Percentiles rank a stretch among this genome's conserved stretches.
Evolutionary conservation across 2,113 vertebrate species (phyloP).

Genomic region (Microtus ochrogaster): DNA sequence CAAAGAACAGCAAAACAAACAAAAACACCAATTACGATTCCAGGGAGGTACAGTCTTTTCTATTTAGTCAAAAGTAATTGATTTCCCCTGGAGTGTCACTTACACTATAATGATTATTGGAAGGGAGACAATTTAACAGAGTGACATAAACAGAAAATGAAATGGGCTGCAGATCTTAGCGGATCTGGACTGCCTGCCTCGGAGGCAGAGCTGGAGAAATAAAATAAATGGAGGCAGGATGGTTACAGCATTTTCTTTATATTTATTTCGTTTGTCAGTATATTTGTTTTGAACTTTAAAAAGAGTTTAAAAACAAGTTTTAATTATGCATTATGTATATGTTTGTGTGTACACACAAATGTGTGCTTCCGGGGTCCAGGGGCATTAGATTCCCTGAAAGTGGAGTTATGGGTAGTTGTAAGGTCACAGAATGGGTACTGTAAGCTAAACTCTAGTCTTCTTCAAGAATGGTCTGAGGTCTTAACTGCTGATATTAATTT

Average conservation of each 20-base stretch:
- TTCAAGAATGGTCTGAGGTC: not conserved
- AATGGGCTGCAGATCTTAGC: slow-evolving; percentile 60
- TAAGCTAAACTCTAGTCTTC: not conserved
- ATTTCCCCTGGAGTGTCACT: slow-evolving; percentile 83
- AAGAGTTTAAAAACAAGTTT: not conserved
- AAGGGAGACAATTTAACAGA: slow-evolving; percentile 78
- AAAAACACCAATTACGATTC: slow-evolving; percentile 80
- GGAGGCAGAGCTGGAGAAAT: slow-evolving; percentile 70
- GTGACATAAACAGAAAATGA: slow-evolving; percentile 79
- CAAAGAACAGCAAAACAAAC: slow-evolving; percentile 75
- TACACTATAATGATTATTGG: slow-evolving; percentile 81
- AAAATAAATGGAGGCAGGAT: not conserved
- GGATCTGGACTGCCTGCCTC: slow-evolving; percentile 79
- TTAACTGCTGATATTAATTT: not conserved
- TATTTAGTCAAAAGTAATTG: slow-evolving; percentile 80
- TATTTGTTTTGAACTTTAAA: not conserved
- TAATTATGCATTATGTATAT: not conserved
- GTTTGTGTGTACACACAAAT: not conserved
- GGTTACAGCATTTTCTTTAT: slow-evolving; percentile 53
- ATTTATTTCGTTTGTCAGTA: not conserved
- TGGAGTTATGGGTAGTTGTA: not conserved
- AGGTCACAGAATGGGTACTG: not conserved
- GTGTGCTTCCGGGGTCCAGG: too few species aligned
- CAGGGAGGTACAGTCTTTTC: slow-evolving; percentile 69
- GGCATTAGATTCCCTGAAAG: not conserved